phyloP scores from a whole-genome alignment of 2,797 vertebrate genomes.

The Leuciscus waleckii region DNA sequence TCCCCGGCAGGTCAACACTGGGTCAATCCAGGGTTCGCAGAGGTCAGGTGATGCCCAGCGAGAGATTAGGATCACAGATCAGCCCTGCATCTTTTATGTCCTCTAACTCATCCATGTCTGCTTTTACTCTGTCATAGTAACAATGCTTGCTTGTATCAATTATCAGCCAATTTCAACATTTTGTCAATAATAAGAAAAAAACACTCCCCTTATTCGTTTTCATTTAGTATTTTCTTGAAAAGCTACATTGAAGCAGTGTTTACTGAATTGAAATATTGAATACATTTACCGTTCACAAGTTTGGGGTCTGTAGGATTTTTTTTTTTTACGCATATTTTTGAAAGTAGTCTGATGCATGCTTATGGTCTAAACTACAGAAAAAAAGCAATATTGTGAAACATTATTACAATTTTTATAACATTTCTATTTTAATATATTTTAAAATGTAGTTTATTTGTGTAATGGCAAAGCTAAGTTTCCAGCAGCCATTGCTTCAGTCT shows the following conservation, averaged over 20 bases:
- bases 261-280: background rate
- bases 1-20: slow-evolving; percentile 30
- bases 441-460: background rate
- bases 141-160: background rate
- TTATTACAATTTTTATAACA: background rate
- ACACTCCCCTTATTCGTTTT: background rate
- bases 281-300: background rate
- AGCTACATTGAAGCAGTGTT: background rate
- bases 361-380: background rate
- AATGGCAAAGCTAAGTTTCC: background rate
- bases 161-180: background rate
- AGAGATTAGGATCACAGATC: slow-evolving; percentile 18
- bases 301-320: too few relatives aligned
- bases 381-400: background rate
- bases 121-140: background rate
- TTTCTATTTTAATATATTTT: background rate
- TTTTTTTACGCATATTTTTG: too few relatives aligned
- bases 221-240: background rate
- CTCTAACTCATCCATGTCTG: background rate
- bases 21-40: slow-evolving; percentile 9
- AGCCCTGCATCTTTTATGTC: background rate
- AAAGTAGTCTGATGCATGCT: too few relatives aligned
- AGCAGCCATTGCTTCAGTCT: background rate
- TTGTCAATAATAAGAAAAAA: background rate
- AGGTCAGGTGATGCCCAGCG: slow-evolving; percentile 5